These are phyloP conservation scores for Oopsacas minuta DNA, from an alignment of 37 sponge, comb jelly and placozoan genomes.

Conservation along the genomic window DNA sequence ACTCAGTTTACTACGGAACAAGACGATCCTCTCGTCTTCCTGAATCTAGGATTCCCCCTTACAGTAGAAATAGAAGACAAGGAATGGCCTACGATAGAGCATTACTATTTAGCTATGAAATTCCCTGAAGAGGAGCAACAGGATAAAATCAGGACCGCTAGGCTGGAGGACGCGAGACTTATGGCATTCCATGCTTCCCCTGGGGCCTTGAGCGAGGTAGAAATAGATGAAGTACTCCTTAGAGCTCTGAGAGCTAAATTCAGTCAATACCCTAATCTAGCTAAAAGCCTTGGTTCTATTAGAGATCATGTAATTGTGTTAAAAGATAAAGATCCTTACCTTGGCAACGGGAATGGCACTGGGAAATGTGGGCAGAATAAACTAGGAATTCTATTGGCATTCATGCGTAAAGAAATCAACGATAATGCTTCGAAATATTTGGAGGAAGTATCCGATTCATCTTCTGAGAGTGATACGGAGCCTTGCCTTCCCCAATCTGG, in stretches of 20 bases:
- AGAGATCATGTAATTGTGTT: neutral
- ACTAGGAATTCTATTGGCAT: neutral
- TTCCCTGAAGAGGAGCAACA: constrained; percentile 17
- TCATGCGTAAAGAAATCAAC: neutral
- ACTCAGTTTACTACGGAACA: neutral
- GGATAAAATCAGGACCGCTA: neutral
- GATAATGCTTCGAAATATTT: neutral
- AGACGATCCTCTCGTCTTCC: neutral
- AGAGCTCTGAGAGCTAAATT: neutral
- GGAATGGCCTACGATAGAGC: neutral
- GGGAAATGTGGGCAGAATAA: constrained; percentile 7
- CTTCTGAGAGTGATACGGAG: neutral
- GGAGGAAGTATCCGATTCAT: neutral
- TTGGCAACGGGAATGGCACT: constrained; percentile 8
- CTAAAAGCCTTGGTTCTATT: neutral
- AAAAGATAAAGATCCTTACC: neutral
- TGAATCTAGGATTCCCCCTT: neutral
- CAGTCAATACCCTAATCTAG: neutral
- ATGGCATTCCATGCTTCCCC: neutral
- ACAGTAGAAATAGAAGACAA: neutral
- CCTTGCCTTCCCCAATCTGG: neutral
- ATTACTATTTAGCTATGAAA: constrained; percentile 4
- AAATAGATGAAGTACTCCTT: neutral
- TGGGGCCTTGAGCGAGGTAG: neutral
- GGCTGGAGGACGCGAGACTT: neutral